A percentile compares a stretch with the other conserved stretches of the same genome.
phyloP scores from a whole-genome alignment of 2,797 vertebrate species.

The Pipistrellus nathusii region DNA sequence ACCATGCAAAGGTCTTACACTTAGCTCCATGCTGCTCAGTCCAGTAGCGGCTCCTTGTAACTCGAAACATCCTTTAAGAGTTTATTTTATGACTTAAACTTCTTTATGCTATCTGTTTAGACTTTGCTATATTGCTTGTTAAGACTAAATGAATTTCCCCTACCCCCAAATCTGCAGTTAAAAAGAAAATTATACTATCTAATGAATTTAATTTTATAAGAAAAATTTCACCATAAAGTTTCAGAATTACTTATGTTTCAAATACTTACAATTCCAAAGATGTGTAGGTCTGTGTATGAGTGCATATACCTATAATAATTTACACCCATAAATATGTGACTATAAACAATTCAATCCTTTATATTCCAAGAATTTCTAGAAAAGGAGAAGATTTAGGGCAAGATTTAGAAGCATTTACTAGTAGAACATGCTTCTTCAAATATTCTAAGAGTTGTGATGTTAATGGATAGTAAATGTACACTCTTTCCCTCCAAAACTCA shows the following conservation, averaged over 20 bases:
- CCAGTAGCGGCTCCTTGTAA: background rate
- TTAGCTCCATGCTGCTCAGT: background rate
- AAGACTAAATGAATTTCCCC: background rate
- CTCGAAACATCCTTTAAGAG: background rate
- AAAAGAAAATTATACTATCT: background rate
- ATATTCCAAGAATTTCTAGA: background rate
- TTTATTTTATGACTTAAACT: background rate
- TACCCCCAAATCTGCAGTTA: background rate
- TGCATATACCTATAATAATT: background rate
- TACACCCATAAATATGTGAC: too few relatives aligned
- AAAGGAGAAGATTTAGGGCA: background rate
- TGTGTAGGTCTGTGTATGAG: background rate
- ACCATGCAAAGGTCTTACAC: background rate
- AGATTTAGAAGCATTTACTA: background rate
- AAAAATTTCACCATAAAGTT: background rate
- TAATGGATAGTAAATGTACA: background rate
- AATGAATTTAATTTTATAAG: background rate
- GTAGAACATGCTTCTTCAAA: background rate
- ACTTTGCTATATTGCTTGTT: background rate
- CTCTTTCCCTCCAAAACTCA: background rate
- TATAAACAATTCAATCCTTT: background rate
- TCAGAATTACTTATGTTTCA: too few relatives aligned
- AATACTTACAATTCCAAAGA: too few relatives aligned
- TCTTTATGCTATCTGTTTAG: background rate
- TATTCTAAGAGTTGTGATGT: background rate